A percentile compares a stretch with the other conserved stretches of the same genome.
Evolutionary conservation across 2,888 invertebrate genomes (phyloP).

Genomic region (Anthrax anthrax): DNA sequence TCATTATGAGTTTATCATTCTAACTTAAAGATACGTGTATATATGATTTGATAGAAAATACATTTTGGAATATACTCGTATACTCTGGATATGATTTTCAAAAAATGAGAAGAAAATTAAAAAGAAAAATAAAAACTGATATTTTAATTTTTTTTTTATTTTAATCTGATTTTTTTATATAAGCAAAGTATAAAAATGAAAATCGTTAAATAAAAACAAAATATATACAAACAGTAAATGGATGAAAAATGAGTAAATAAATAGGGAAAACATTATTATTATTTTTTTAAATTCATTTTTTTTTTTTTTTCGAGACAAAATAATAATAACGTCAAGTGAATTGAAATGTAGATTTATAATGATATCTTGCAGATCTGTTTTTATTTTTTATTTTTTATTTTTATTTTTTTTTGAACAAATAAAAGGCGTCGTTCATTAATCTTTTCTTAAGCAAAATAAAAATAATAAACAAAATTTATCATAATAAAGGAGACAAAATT

Average conservation of each 20-base stretch:
- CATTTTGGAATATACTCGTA: background rate
- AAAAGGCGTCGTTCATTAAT: constrained; percentile 4
- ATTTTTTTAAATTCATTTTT: no score
- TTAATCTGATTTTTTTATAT: no score
- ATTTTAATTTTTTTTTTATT: no score
- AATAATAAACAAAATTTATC: no score
- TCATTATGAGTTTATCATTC: no score
- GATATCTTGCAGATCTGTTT: background rate
- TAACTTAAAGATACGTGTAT: background rate
- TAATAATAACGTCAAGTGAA: constrained; percentile 2
- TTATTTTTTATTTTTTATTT: background rate
- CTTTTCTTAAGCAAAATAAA: background rate
- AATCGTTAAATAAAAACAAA: no score
- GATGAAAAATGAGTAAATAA: background rate
- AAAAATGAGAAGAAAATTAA: constrained; percentile 1
- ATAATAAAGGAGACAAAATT: no score
- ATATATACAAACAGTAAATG: background rate
- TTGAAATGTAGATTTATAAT: constrained; percentile 6
- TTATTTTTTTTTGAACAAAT: background rate
- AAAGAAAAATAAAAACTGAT: background rate
- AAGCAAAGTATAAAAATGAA: no score
- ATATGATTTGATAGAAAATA: background rate
- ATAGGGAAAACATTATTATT: background rate
- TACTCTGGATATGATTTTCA: no score
- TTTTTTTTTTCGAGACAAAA: no score